Percentiles rank a stretch among this genome's conserved stretches.
Evolutionary conservation across 2,113 vertebrate genomes (phyloP).

Genomic region (Podarcis raffonei): DNA sequence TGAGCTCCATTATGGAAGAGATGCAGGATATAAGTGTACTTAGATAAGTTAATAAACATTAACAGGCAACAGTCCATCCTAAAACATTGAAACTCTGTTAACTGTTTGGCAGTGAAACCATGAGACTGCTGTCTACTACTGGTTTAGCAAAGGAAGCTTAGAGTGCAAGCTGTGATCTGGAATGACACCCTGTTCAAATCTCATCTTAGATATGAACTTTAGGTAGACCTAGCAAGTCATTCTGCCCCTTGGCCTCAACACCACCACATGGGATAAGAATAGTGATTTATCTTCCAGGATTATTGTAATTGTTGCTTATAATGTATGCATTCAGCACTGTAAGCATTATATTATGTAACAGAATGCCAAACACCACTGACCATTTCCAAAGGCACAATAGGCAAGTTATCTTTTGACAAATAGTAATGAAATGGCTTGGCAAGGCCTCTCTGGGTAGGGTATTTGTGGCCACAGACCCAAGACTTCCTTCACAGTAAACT

Average conservation of each 20-base stretch:
- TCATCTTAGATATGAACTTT: background rate
- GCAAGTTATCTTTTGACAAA: background rate
- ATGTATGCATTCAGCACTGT: too few relatives aligned
- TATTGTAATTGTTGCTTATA: background rate
- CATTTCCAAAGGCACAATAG: too few relatives aligned
- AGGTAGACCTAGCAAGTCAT: background rate
- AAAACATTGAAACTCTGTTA: background rate
- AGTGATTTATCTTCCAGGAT: background rate
- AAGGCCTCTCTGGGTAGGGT: background rate
- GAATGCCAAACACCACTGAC: background rate
- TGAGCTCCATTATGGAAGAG: too few relatives aligned
- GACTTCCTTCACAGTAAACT: background rate
- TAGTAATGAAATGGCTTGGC: background rate
- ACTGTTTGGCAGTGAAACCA: background rate
- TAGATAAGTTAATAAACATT: too few relatives aligned
- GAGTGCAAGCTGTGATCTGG: background rate
- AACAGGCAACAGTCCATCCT: background rate
- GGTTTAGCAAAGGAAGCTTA: background rate
- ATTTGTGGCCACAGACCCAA: background rate
- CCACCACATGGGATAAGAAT: background rate
- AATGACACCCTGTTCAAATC: background rate
- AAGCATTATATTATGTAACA: background rate
- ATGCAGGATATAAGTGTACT: too few relatives aligned
- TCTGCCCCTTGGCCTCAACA: background rate
- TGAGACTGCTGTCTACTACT: background rate